phyloP scores from a whole-genome alignment of 2,113 vertebrate species.

The Hiodon alosoides region DNA sequence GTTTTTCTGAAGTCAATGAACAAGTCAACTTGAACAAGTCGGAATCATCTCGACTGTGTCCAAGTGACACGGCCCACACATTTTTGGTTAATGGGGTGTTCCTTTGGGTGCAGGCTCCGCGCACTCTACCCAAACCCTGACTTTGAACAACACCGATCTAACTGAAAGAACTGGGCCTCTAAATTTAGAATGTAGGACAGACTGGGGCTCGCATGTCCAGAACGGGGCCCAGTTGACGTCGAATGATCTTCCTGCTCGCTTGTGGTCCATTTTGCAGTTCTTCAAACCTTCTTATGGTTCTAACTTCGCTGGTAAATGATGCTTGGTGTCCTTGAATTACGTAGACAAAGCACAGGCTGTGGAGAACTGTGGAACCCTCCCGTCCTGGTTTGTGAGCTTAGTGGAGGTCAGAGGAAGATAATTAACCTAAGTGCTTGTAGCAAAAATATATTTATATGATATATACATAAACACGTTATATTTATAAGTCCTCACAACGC shows the following conservation, averaged over 20 bases:
- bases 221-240: constrained; percentile 60
- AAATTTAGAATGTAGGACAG: constrained; percentile 66
- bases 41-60: neutral
- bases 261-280: neutral
- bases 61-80: neutral
- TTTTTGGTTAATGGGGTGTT: neutral
- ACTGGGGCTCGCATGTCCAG: constrained; percentile 43
- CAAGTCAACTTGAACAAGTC: neutral
- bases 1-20: neutral
- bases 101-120: neutral
- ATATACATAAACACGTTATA: too few relatives aligned
- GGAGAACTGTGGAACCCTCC: too few relatives aligned
- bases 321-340: too few relatives aligned
- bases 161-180: constrained; percentile 55
- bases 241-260: neutral
- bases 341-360: too few relatives aligned
- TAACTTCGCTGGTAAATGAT: too few relatives aligned
- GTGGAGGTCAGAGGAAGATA: too few relatives aligned
- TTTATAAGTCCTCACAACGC: too few relatives aligned
- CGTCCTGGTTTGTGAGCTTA: too few relatives aligned
- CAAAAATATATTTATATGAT: too few relatives aligned
- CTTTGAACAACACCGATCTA: constrained; percentile 51
- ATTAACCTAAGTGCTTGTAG: too few relatives aligned
- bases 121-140: constrained; percentile 13
- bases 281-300: neutral